These are phyloP conservation scores for Amniataba percoides DNA, from an alignment of 2,797 vertebrate species.

Conservation along the genomic window DNA sequence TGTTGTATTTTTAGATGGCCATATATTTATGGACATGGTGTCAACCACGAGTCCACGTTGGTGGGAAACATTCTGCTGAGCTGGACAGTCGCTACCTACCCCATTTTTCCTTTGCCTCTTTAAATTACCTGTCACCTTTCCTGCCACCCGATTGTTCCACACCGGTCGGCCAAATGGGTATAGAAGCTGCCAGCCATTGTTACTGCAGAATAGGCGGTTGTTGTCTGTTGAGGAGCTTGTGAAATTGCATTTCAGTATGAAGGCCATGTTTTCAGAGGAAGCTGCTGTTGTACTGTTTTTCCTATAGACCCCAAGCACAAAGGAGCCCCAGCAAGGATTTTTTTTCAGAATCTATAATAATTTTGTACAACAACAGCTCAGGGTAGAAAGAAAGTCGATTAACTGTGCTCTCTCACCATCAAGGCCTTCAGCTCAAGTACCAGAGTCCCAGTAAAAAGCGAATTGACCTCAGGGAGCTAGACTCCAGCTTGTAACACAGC, in stretches of 20 bases:
- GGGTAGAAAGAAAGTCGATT: slow-evolving; percentile 90
- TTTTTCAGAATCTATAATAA: slow-evolving; percentile 86
- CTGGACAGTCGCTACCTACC: slow-evolving; percentile 44
- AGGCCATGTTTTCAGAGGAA: slow-evolving; percentile 80
- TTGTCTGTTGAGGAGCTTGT: slow-evolving; percentile 81
- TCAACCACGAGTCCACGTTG: slow-evolving; percentile 15
- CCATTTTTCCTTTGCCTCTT: slow-evolving; percentile 63
- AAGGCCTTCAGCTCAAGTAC: slow-evolving; percentile 92
- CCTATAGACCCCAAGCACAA: slow-evolving; percentile 81
- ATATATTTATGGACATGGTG: slow-evolving; percentile 17
- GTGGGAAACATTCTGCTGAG: slow-evolving; percentile 26
- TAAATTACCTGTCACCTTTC: slow-evolving; percentile 84
- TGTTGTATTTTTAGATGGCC: not conserved
- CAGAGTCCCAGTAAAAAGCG: slow-evolving; percentile 85
- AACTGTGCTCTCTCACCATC: slow-evolving; percentile 90
- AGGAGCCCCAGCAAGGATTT: slow-evolving; percentile 83
- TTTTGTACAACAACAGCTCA: slow-evolving; percentile 85
- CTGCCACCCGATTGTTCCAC: slow-evolving; percentile 74
- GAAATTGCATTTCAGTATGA: slow-evolving; percentile 88
- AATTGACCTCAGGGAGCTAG: slow-evolving; percentile 88
- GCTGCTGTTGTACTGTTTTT: slow-evolving; percentile 77
- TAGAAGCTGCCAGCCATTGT: slow-evolving; percentile 77
- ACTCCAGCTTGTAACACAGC: slow-evolving; percentile 82
- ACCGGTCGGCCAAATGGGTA: slow-evolving; percentile 69
- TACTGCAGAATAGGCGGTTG: slow-evolving; percentile 72